Conservation (phyloP, 2,888 invertebrate genomes). For the Pedicia rivosa region DNA sequence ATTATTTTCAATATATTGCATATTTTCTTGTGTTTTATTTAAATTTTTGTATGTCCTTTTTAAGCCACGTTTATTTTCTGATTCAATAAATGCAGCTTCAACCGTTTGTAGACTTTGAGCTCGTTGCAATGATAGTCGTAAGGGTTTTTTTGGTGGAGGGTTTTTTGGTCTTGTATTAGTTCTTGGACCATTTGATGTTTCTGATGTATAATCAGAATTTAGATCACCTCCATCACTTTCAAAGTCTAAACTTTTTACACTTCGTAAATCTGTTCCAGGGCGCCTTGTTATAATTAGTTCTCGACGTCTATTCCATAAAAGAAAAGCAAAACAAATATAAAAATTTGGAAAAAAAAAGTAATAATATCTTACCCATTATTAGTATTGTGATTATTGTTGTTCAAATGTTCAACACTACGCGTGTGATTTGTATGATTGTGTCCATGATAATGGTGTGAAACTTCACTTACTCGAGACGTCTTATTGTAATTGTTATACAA, state of each 20-base stretch:
- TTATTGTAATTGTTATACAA: too few relatives aligned
- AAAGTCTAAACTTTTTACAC: constrained; percentile 58
- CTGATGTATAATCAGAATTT: constrained; percentile 39
- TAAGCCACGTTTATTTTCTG: constrained; percentile 23
- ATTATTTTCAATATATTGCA: constrained; percentile 21
- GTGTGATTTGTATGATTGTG: constrained; percentile 15
- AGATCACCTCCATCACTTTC: constrained; percentile 45
- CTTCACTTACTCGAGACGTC: too few relatives aligned
- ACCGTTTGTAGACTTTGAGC: constrained; percentile 69
- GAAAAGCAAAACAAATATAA: not conserved
- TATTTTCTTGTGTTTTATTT: constrained; percentile 13
- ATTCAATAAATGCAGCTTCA: constrained; percentile 20
- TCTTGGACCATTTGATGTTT: constrained; percentile 37
- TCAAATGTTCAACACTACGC: constrained; percentile 28
- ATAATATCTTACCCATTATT: constrained; percentile 1
- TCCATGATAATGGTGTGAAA: constrained; percentile 7
- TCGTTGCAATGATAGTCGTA: constrained; percentile 65
- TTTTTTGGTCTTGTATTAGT: constrained; percentile 47
- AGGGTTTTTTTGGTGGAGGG: constrained; percentile 71
- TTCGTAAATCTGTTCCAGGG: constrained; percentile 28
- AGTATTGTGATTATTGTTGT: constrained; percentile 23
- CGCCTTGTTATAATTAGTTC: constrained; percentile 14
- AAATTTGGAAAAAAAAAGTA: not conserved
- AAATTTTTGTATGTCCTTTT: constrained; percentile 25
- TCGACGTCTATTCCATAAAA: constrained; percentile 20